Conservation (phyloP, 2,797 vertebrate species). For the Silurus lanzhouensis region DNA sequence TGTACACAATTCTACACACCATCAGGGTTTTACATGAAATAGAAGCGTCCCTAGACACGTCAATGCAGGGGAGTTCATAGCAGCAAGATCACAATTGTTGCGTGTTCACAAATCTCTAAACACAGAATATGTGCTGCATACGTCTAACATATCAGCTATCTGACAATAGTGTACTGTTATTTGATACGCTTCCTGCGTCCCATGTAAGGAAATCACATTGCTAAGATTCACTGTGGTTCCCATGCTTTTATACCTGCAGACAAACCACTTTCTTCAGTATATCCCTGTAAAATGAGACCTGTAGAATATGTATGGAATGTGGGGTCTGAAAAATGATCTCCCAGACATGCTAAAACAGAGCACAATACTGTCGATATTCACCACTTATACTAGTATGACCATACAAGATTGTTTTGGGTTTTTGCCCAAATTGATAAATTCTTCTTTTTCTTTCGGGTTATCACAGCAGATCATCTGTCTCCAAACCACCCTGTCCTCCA, state of each 20-base stretch:
- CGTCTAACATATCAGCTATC: slow-evolving; percentile 47
- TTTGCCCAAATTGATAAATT: neutral
- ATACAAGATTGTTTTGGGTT: neutral
- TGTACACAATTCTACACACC: neutral
- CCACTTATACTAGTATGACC: no score
- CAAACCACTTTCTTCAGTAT: neutral
- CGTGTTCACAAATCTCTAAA: neutral
- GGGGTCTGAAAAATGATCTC: neutral
- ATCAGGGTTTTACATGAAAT: neutral
- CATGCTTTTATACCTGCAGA: slow-evolving; percentile 24
- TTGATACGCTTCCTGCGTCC: slow-evolving; percentile 46
- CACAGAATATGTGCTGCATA: slow-evolving; percentile 42
- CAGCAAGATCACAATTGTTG: neutral
- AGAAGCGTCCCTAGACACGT: neutral
- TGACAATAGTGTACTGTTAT: slow-evolving; percentile 55
- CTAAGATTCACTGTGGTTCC: slow-evolving; percentile 43
- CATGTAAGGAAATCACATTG: slow-evolving; percentile 47
- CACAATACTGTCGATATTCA: neutral
- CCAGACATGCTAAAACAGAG: neutral
- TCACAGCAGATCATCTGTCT: no score
- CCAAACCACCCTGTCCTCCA: no score
- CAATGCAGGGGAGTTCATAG: slow-evolving; percentile 4
- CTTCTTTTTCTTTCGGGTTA: no score
- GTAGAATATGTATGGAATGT: slow-evolving; percentile 13
- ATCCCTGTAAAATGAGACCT: neutral